Base-by-base conservation (phyloP, 2,113 vertebrate genomes). In the Chaetodon auriga region DNA sequence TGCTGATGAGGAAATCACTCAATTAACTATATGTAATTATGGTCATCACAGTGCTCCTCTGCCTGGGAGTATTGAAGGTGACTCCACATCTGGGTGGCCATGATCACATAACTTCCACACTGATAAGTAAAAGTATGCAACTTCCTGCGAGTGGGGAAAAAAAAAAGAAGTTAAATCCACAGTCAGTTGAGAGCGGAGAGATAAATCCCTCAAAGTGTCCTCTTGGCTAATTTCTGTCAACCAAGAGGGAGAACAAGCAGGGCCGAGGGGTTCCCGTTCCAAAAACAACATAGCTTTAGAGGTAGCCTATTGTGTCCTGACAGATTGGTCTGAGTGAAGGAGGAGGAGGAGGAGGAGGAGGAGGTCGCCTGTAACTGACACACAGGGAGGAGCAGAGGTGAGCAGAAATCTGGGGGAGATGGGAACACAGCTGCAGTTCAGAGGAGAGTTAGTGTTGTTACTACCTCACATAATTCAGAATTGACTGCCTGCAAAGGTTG, bases 211-310 rank as follows among this genome's bases (percentile, higher is more conserved):
- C 87, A 92, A 82, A 70, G 95, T 93, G 93, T 90, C 90, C 95
- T 96, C 94, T 95, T 87, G 90, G 93, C 94, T 96, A 93, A 96
- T 96, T 96, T 97, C 94, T 96, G 93, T 96, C 96, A 93, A 90
- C 95, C 95, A 92, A 95, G 92, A 95, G 94, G 93, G 79, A 96
- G 96, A 97, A 96, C 92, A 94, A 95, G 95, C 93, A 87, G 93
- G 93, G 91, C 92, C 94, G 92, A 84, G 62, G 92, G 92, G 87
- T 83, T 90, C 90, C 88, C 85, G 54, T 95, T 98, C 96, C 97
- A 97, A 97, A 97, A 97, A 96, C 93, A 97, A 96, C 96, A 97
- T 85, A 95, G 93, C 87, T 87, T 87, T 85, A 95, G 93, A 91
- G 90, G 93, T 94, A 95, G 94, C 93, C 93, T 92, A 95, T 95